Conservation (phyloP, 2,113 vertebrate genomes). For the Petroica traversi region DNA sequence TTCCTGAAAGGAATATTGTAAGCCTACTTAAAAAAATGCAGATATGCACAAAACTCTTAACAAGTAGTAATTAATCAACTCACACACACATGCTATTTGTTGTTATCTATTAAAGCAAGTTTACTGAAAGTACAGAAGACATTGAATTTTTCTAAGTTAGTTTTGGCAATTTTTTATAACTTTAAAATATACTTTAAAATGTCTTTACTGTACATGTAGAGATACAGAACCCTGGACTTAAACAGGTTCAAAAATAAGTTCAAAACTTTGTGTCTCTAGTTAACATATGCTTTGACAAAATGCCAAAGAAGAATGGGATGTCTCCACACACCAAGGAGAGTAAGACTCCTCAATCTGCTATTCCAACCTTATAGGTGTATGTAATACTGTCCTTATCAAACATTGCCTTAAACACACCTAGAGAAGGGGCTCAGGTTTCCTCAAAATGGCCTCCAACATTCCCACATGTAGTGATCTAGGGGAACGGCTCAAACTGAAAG, state of each 20-base stretch:
- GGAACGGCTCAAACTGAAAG: neutral
- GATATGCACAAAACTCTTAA: neutral
- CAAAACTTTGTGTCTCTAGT: neutral
- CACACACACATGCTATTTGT: neutral
- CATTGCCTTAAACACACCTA: neutral
- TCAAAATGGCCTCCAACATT: neutral
- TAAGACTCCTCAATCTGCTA: neutral
- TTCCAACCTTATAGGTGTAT: neutral
- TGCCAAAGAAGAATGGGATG: neutral
- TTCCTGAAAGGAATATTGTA: neutral
- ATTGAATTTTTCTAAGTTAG: neutral
- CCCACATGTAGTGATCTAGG: neutral
- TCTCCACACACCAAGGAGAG: neutral
- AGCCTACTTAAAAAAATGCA: neutral
- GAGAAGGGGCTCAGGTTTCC: neutral
- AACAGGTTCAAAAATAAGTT: neutral
- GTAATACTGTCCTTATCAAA: neutral
- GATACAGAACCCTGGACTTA: neutral
- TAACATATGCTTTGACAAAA: neutral
- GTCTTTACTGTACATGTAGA: neutral
- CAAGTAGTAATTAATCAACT: neutral
- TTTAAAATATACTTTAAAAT: neutral
- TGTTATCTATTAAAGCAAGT: neutral
- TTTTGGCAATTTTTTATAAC: neutral
- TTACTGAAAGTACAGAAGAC: neutral